Evolutionary conservation across 1,140 invertebrate genomes (phyloP), one percentile per base, ranked within the genome.

Genomic region (Lepidurus apus): DNA sequence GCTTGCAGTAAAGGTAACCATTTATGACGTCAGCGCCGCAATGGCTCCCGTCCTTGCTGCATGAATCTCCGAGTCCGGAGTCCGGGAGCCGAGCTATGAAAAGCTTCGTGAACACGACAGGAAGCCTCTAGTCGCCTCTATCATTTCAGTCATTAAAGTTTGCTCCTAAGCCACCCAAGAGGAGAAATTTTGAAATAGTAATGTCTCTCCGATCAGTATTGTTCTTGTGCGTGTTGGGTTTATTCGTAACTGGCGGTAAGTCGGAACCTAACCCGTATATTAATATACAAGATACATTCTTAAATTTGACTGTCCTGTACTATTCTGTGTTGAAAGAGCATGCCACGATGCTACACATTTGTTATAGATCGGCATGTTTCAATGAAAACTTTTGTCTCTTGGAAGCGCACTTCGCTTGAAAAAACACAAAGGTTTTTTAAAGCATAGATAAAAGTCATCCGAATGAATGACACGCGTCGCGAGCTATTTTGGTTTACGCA

Each of bases 71-170:
- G 53, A 65, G 53, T 65, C 21, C 53, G 53, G 13, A 65, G 53
- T 17, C 53, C 53, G 13, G 17, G 13, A 21, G 53, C 53, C 53
- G 45, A 65, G 53, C 53, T 65, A 65, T 65, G 53, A 65, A 65
- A 65, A 65, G 53, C 53, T 9, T 4, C 9, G 13, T 65, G 53
- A 65, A 17, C 53, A 13, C 17, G 53, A 21, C 8, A 13, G 13
- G 53, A 21, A 65, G 53, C 21, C 53, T 65, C 53, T 65, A 65
- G 53, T 65, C 53, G 53, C 53, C 21, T 65, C 53, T 65, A 65
- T 65, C 53, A 65, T 65, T 65, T 65, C 53, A 65, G 53, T 65
- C 53, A 65, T 65, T 65, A 65, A 65, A 65, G 53, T n/a, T 65
- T 65, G 53, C 17, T 21, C 17, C 53, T 21, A n/a, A 65, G 53